phyloP scores from a whole-genome alignment of 1,140 invertebrate genomes.

The Euschistus heros region DNA sequence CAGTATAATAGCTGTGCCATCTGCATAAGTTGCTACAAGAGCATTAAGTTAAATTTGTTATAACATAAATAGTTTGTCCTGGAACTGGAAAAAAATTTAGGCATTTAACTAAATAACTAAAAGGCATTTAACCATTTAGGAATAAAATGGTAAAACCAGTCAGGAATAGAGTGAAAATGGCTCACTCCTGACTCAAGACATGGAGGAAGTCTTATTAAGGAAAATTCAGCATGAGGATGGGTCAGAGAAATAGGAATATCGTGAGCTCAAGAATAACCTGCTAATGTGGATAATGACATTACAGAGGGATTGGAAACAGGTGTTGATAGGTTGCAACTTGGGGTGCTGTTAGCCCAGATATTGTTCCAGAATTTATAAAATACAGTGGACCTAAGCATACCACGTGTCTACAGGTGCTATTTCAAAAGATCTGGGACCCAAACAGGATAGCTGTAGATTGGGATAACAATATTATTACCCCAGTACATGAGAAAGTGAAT shows the following conservation, averaged over 20 bases:
- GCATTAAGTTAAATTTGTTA: no score
- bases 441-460: neutral
- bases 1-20: no score
- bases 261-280: neutral
- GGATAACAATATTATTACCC: neutral
- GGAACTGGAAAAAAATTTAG: no score
- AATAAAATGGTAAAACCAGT: no score
- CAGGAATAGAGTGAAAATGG: no score
- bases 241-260: neutral
- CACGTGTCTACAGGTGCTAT: neutral
- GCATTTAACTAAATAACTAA: no score
- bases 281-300: neutral
- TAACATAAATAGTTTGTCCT: no score
- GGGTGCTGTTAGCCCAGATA: neutral
- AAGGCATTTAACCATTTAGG: no score
- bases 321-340: neutral
- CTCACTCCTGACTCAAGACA: no score
- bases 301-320: neutral
- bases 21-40: no score
- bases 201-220: no score
- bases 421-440: neutral
- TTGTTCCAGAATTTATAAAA: constrained; percentile 1
- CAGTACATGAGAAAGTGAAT: neutral
- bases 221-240: neutral
- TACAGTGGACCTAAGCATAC: neutral